Percentiles rank a stretch among this genome's conserved stretches.
Evolutionary conservation across 2,797 vertebrate species (phyloP).

Genomic region (Chelon auratus): DNA sequence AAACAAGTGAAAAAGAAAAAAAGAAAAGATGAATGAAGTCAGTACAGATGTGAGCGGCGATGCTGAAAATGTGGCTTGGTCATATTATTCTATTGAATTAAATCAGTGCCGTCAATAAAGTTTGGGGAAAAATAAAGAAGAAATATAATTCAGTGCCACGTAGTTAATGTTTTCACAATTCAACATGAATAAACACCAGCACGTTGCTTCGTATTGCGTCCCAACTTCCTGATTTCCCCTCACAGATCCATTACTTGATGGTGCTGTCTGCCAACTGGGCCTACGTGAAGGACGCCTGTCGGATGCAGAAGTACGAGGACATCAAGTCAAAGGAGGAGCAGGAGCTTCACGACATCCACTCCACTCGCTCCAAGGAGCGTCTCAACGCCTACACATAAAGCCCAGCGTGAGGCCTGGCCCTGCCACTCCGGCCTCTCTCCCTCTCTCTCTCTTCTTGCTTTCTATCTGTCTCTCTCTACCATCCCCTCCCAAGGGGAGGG

Average conservation of each 20-base stretch:
- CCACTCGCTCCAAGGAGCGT: constrained; percentile 98
- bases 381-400: constrained; percentile 99
- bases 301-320: constrained; percentile 99
- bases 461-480: constrained; percentile 70
- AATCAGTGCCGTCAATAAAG: too few relatives aligned
- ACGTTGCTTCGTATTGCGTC: too few relatives aligned
- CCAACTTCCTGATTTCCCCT: background rate
- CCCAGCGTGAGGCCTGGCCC: constrained; percentile 72
- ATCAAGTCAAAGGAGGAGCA: constrained; percentile 99
- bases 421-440: constrained; percentile 71
- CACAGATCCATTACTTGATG: constrained; percentile 98
- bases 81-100: too few relatives aligned
- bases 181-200: too few relatives aligned
- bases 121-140: too few relatives aligned
- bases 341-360: constrained; percentile 98
- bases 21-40: too few relatives aligned
- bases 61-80: too few relatives aligned
- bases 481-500: constrained; percentile 72
- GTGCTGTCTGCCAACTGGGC: constrained; percentile 99
- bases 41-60: too few relatives aligned
- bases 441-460: constrained; percentile 55
- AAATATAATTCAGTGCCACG: too few relatives aligned
- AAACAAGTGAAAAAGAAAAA: too few relatives aligned
- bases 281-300: constrained; percentile 98
- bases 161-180: too few relatives aligned